phyloP scores from a whole-genome alignment of 2,888 invertebrate genomes.

The Timema podura region DNA sequence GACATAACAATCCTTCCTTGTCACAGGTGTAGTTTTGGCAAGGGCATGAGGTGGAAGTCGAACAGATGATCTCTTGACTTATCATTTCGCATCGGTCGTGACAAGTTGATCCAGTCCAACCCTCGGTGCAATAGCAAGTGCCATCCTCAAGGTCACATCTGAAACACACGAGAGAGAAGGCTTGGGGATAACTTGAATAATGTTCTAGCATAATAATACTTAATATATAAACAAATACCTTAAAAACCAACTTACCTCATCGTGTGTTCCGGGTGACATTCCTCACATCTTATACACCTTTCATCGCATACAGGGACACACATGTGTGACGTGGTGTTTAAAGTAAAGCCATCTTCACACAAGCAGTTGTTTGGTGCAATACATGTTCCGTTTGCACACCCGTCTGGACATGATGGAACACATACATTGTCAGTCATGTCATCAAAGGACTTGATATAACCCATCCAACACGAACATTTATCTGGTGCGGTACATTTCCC shows the following conservation, averaged over 20 bases:
- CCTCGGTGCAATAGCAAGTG: not conserved
- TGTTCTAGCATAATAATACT: too few relatives aligned
- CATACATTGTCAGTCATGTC: too few relatives aligned
- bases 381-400: too few relatives aligned
- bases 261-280: conserved; percentile 10
- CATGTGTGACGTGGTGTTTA: not conserved
- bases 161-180: not conserved
- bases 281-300: not conserved
- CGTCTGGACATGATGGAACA: too few relatives aligned
- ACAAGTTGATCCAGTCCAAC: not conserved
- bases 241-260: not conserved
- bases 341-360: not conserved
- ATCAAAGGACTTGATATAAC: not conserved
- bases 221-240: not conserved
- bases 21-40: conserved; percentile 7
- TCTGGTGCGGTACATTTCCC: conserved; percentile 39
- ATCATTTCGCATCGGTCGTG: not conserved
- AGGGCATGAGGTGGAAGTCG: not conserved
- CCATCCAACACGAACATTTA: conserved; percentile 24
- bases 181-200: too few relatives aligned
- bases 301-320: too few relatives aligned
- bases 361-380: not conserved
- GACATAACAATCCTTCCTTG: not conserved
- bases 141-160: not conserved
- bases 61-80: not conserved